These are phyloP conservation scores for Pemphigus obesinymphae DNA, from an alignment of 1,140 invertebrate species.

Conservation along the genomic window DNA sequence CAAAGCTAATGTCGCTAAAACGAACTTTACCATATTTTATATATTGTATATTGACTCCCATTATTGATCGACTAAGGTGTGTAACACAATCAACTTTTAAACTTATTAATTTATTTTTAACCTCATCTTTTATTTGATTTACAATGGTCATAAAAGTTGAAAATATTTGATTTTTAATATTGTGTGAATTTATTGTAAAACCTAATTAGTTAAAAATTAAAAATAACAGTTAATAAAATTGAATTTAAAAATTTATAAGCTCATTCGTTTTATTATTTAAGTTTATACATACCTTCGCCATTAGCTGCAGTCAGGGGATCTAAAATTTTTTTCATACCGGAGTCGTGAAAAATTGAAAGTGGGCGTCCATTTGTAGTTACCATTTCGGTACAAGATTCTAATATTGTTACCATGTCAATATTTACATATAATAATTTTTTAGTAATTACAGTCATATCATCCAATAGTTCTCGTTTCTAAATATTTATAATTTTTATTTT, in stretches of 20 bases:
- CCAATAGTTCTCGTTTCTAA: not conserved
- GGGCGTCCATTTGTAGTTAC: not conserved
- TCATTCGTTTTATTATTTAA: not conserved
- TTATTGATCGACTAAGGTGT: not conserved
- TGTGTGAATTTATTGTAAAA: not conserved
- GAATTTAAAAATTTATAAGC: not conserved
- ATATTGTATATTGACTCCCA: not conserved
- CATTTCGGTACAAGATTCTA: not conserved
- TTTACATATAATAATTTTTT: not conserved
- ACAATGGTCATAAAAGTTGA: not conserved
- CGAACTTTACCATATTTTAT: not conserved
- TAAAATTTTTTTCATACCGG: slow-evolving; percentile 2
- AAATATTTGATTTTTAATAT: not conserved
- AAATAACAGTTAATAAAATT: not conserved
- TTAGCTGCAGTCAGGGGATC: not conserved
- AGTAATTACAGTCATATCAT: not conserved
- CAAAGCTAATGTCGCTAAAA: not conserved
- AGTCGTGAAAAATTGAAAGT: too few species aligned
- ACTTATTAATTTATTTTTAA: not conserved
- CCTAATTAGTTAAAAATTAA: not conserved
- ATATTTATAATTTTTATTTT: not conserved
- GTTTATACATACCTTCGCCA: not conserved
- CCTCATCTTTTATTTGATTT: not conserved
- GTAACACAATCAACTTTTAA: not conserved
- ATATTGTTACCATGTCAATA: too few species aligned